Conservation (phyloP, 35 echinoderm and acorn worm species). For the Eucidaris tribuloides region DNA sequence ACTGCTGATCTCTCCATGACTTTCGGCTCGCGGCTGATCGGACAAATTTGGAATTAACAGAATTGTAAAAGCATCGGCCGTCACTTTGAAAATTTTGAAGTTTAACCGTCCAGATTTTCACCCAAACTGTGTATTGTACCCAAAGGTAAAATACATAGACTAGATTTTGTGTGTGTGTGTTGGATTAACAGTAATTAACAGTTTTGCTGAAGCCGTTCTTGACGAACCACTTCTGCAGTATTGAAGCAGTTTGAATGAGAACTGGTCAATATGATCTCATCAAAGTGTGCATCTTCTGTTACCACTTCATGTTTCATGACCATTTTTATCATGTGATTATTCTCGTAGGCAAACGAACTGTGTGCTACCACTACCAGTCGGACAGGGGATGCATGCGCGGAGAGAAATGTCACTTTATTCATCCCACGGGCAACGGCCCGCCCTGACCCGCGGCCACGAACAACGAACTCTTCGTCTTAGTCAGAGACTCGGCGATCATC, state of each 20-base stretch:
- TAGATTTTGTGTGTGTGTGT: too few relatives aligned
- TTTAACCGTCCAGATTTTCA: too few relatives aligned
- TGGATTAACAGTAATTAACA: not conserved
- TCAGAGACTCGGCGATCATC: too few relatives aligned
- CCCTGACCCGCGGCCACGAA: too few relatives aligned
- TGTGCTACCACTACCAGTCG: constrained; percentile 81
- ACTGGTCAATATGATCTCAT: not conserved
- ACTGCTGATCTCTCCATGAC: too few relatives aligned
- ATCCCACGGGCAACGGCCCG: constrained; percentile 76
- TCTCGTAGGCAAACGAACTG: constrained; percentile 4
- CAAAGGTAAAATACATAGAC: too few relatives aligned
- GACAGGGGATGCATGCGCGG: constrained; percentile 67
- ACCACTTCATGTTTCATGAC: not conserved
- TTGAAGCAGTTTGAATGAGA: not conserved
- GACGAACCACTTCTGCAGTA: not conserved
- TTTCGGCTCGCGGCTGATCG: too few relatives aligned
- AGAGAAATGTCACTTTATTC: constrained; percentile 68
- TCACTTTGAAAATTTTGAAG: too few relatives aligned
- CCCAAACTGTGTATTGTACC: too few relatives aligned
- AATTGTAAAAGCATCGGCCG: too few relatives aligned
- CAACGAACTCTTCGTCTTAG: too few relatives aligned
- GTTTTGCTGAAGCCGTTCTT: not conserved
- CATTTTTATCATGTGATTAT: not conserved
- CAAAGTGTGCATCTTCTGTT: not conserved
- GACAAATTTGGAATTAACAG: too few relatives aligned